Conservation (phyloP, 2,888 invertebrate genomes). For the Megaustenia siamemsis region DNA sequence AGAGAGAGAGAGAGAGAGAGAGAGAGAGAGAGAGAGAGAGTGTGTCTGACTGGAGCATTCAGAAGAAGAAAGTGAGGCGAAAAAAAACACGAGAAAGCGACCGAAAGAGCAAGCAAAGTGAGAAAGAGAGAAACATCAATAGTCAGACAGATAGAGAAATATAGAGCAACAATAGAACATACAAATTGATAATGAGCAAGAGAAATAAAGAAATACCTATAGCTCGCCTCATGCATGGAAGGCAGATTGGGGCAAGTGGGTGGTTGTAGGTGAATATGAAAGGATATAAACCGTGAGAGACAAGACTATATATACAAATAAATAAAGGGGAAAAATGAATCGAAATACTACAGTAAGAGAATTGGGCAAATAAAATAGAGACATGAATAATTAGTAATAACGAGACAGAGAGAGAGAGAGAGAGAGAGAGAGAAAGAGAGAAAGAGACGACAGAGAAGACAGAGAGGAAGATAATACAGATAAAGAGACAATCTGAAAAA, state of each 20-base stretch:
- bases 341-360: neutral
- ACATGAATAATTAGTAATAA: neutral
- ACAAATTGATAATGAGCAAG: neutral
- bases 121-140: neutral
- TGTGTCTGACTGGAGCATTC: neutral
- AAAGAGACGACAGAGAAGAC: neutral
- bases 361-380: neutral
- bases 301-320: neutral
- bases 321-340: neutral
- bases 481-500: no score
- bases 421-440: neutral
- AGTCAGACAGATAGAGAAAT: neutral
- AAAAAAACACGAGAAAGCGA: neutral
- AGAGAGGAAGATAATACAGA: neutral
- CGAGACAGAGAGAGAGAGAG: neutral
- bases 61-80: neutral
- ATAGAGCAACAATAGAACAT: neutral
- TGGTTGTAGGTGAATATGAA: no score
- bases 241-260: no score
- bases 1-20: slow-evolving; percentile 2
- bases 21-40: neutral
- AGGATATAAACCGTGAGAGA: neutral
- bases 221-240: no score
- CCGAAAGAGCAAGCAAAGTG: neutral
- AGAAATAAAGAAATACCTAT: neutral